Percentiles rank a stretch among this genome's conserved stretches.
Conservation (phyloP, 2,888 invertebrate species). For the Diadegma fenestrale region DNA sequence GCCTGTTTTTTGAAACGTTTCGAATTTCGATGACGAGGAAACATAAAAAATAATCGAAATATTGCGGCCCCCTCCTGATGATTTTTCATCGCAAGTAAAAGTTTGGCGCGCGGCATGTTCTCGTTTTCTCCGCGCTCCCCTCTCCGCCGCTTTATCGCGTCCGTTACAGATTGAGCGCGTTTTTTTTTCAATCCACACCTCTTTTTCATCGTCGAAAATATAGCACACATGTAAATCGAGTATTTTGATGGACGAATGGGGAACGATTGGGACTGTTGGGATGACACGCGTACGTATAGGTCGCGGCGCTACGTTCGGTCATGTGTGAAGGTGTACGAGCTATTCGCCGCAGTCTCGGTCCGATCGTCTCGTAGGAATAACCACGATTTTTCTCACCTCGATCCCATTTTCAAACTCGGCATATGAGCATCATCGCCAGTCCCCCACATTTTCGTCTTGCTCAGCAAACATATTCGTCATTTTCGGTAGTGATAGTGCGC, state of each 20-base stretch:
- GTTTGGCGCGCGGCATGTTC: conserved; percentile 16
- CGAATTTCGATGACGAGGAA: not conserved
- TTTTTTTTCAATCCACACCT: conserved; percentile 5
- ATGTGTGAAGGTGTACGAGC: conserved; percentile 28
- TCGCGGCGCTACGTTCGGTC: conserved; percentile 32
- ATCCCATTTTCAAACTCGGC: not conserved
- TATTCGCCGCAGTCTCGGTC: conserved; percentile 24
- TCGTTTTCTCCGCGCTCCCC: conserved; percentile 10
- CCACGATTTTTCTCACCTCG: conserved; percentile 17
- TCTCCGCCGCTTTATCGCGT: not conserved
- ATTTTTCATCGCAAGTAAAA: conserved; percentile 10
- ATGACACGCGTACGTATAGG: conserved; percentile 26
- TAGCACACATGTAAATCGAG: conserved; percentile 6
- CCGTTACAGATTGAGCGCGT: conserved; percentile 1
- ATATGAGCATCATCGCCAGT: not conserved
- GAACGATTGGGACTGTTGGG: conserved; percentile 2
- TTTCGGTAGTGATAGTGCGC: conserved; percentile 4
- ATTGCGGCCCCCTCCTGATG: not conserved
- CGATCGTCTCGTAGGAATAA: conserved; percentile 14
- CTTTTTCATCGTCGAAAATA: conserved; percentile 4
- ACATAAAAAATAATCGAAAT: not conserved
- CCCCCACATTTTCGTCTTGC: not conserved
- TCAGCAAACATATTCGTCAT: not conserved
- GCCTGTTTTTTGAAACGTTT: not conserved
- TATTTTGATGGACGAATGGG: conserved; percentile 5